phyloP scores from a whole-genome alignment of 2,113 vertebrate genomes.

The Alces alces region DNA sequence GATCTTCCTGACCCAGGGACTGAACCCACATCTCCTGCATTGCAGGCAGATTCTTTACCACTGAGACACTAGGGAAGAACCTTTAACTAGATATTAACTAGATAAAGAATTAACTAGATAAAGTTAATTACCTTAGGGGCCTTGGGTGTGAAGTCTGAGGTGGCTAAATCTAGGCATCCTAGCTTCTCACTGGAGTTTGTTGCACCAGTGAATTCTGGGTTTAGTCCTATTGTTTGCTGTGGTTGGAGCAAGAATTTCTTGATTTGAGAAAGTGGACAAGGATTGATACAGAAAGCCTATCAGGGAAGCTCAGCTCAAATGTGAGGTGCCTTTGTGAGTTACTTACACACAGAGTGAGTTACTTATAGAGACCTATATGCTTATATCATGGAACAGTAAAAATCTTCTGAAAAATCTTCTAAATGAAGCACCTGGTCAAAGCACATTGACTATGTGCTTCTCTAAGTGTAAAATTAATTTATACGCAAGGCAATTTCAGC shows the following conservation, averaged over 20 bases:
- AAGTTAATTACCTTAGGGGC: not conserved
- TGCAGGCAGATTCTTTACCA: not conserved
- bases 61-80: not conserved
- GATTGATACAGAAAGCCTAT: not conserved
- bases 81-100: not conserved
- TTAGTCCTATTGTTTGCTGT: not conserved
- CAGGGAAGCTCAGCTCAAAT: not conserved
- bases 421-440: not conserved
- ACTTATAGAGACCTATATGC: not conserved
- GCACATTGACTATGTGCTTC: not conserved
- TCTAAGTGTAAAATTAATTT: slow-evolving; percentile 22
- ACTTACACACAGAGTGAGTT: not conserved
- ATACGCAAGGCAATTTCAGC: not conserved
- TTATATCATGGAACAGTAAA: not conserved
- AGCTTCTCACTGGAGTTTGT: not conserved
- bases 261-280: not conserved
- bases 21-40: fast-evolving
- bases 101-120: not conserved
- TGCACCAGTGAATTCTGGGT: not conserved
- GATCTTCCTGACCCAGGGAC: not conserved
- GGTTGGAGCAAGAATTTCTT: not conserved
- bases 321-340: not conserved
- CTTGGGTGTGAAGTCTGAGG: not conserved
- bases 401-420: not conserved
- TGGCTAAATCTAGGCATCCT: not conserved